Conservation (phyloP, 2,113 vertebrate species). For the Phrynosoma blainvillii region DNA sequence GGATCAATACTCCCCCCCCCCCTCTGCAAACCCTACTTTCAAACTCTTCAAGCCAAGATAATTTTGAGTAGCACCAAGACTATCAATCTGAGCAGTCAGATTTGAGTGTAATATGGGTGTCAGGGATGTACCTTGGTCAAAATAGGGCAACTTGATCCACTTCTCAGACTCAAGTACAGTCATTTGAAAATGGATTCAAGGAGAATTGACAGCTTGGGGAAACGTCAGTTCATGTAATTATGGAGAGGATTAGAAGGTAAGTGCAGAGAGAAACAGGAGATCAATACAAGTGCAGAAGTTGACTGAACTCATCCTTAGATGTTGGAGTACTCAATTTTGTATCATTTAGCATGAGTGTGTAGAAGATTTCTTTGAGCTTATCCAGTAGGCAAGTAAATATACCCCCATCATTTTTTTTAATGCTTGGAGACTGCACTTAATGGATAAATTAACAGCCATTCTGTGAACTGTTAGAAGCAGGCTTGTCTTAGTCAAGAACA, state of each 20-base stretch:
- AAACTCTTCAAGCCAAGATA: slow-evolving; percentile 55
- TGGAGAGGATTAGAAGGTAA: slow-evolving; percentile 75
- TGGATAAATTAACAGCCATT: slow-evolving; percentile 45
- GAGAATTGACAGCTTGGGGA: slow-evolving; percentile 71
- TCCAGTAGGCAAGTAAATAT: slow-evolving; percentile 47
- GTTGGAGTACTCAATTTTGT: slow-evolving; percentile 57
- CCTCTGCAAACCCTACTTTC: slow-evolving; percentile 51
- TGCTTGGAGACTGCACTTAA: slow-evolving; percentile 49
- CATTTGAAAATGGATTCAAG: slow-evolving; percentile 72
- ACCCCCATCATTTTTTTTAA: slow-evolving; percentile 28
- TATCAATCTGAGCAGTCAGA: slow-evolving; percentile 50
- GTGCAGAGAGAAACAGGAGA: slow-evolving; percentile 65
- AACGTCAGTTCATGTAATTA: slow-evolving; percentile 68
- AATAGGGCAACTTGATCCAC: slow-evolving; percentile 62
- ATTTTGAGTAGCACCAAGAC: slow-evolving; percentile 74
- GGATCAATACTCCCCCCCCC: slow-evolving; percentile 82
- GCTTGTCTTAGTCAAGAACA: slow-evolving; percentile 63
- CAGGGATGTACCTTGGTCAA: slow-evolving; percentile 13
- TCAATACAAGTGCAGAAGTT: slow-evolving; percentile 54
- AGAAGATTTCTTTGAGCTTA: slow-evolving; percentile 53
- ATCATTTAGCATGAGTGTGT: slow-evolving; percentile 43
- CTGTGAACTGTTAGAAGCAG: slow-evolving; percentile 42
- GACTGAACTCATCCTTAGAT: slow-evolving; percentile 62
- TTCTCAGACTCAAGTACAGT: slow-evolving; percentile 58
- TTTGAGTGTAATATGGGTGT: slow-evolving; percentile 36